A percentile compares a stretch with the other conserved stretches of the same genome.
Evolutionary conservation across 2,888 invertebrate species (phyloP).

Genomic region (Drosophila quinaria): DNA sequence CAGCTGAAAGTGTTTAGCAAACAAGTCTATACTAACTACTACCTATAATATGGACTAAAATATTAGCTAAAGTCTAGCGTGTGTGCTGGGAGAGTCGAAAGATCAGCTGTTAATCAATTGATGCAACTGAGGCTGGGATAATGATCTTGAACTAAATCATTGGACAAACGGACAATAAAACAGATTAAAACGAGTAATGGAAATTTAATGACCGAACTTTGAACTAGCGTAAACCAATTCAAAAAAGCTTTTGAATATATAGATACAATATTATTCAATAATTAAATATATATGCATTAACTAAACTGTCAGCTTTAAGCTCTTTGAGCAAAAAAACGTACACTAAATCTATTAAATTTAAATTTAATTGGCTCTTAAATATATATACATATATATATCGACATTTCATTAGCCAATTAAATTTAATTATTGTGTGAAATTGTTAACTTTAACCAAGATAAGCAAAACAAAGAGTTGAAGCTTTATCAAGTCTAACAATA

Average conservation of each 20-base stretch:
- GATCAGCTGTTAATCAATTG: conserved; percentile 52
- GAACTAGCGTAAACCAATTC: neutral
- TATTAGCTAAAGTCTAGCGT: conserved; percentile 31
- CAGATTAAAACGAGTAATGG: neutral
- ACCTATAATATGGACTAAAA: conserved; percentile 8
- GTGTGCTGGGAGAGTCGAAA: conserved; percentile 56
- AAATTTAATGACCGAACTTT: conserved; percentile 1
- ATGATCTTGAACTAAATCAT: conserved; percentile 73
- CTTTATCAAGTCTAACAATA: conserved; percentile 35
- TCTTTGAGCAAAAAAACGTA: neutral
- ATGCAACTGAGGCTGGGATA: conserved; percentile 37
- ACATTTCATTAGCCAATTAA: conserved; percentile 40
- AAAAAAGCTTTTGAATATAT: neutral
- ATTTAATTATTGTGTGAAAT: conserved; percentile 25
- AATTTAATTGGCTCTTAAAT: conserved; percentile 17
- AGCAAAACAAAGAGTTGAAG: conserved; percentile 37
- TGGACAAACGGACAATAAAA: neutral
- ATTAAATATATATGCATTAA: neutral
- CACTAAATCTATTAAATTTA: conserved; percentile 7
- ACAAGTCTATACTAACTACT: neutral
- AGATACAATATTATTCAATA: neutral
- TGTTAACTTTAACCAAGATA: conserved; percentile 29
- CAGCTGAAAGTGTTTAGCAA: conserved; percentile 30
- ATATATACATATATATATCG: conserved; percentile 6
- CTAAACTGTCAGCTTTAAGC: neutral